Conservation (phyloP, 2,797 vertebrate species). For the Periophthalmus magnuspinnatus region DNA sequence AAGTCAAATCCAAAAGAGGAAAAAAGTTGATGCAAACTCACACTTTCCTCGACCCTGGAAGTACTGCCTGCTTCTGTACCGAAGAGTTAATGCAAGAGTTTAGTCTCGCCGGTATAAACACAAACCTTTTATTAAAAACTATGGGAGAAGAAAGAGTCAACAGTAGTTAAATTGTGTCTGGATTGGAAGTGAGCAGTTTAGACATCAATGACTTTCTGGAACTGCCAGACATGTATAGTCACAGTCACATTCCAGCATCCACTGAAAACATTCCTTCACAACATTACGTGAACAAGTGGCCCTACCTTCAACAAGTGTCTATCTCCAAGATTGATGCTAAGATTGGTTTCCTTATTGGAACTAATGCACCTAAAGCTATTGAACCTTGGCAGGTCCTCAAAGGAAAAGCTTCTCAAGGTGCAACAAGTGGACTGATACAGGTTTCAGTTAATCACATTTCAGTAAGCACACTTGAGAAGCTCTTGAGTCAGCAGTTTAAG, state of each 20-base stretch:
- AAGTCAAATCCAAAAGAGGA: too few relatives aligned
- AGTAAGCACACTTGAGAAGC: background rate
- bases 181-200: background rate
- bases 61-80: background rate
- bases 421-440: background rate
- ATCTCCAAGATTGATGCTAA: background rate
- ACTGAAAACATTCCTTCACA: background rate
- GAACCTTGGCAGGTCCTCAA: background rate
- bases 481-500: background rate
- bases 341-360: background rate
- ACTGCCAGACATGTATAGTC: background rate
- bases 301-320: background rate
- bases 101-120: background rate
- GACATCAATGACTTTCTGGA: background rate
- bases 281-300: background rate
- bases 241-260: background rate
- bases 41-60: too few relatives aligned
- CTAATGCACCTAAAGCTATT: background rate
- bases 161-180: background rate
- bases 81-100: conserved; percentile 1
- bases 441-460: background rate
- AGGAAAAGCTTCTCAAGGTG: background rate
- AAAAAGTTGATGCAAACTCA: too few relatives aligned
- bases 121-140: too few relatives aligned
- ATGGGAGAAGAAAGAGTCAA: background rate